Evolutionary conservation across 1,140 invertebrate species (phyloP).

Genomic region (Paralvinella palmiformis): DNA sequence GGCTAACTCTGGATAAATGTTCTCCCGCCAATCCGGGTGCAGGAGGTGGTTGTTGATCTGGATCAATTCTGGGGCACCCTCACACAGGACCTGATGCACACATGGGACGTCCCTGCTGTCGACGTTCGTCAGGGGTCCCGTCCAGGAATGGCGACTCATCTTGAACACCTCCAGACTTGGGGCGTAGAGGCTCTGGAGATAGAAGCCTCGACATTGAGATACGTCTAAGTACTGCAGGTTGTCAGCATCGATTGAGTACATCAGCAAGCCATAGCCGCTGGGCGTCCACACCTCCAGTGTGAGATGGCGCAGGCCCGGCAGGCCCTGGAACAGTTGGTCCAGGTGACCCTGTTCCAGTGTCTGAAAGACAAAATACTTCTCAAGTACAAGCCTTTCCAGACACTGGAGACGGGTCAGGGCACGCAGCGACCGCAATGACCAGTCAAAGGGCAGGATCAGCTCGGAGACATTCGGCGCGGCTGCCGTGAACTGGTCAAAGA

Average conservation of each 20-base stretch:
- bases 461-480: slow-evolving; percentile 32
- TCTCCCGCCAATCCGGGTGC: slow-evolving; percentile 28
- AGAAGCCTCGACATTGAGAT: slow-evolving; percentile 40
- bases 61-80: slow-evolving; percentile 30
- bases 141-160: slow-evolving; percentile 35
- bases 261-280: slow-evolving; percentile 30
- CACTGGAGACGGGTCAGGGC: slow-evolving; percentile 32
- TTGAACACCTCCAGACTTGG: slow-evolving; percentile 33
- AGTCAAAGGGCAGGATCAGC: slow-evolving; percentile 45
- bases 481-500: slow-evolving; percentile 38
- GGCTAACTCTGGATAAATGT: slow-evolving; percentile 26
- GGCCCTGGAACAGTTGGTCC: slow-evolving; percentile 25
- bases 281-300: slow-evolving; percentile 44
- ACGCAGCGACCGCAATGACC: slow-evolving; percentile 35
- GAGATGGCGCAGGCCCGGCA: slow-evolving; percentile 26
- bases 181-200: slow-evolving; percentile 31
- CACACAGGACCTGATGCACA: slow-evolving; percentile 32
- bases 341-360: slow-evolving; percentile 29
- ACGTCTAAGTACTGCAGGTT: slow-evolving; percentile 39
- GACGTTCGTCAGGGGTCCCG: slow-evolving; percentile 31
- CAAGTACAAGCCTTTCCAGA: slow-evolving; percentile 36
- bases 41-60: slow-evolving; percentile 40
- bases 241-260: slow-evolving; percentile 28
- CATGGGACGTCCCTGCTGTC: slow-evolving; percentile 35
- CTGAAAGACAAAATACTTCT: slow-evolving; percentile 44